These are phyloP conservation scores for Episyrphus balteatus DNA, from an alignment of 1,140 invertebrate species.

Conservation along the genomic window DNA sequence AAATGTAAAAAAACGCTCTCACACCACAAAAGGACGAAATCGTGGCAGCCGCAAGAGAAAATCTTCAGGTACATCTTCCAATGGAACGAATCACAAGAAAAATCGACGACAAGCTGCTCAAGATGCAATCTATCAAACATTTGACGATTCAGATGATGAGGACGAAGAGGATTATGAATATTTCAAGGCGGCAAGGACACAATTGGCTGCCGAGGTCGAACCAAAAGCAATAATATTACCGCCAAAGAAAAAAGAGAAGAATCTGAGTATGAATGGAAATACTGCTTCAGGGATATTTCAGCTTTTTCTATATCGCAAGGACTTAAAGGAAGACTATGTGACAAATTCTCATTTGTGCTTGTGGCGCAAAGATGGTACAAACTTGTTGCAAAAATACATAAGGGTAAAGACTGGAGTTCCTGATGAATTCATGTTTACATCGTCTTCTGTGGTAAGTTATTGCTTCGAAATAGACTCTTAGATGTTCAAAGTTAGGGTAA, in stretches of 20 bases:
- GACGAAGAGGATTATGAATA: conserved; percentile 13
- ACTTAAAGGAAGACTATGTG: conserved; percentile 17
- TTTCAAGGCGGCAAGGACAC: not conserved
- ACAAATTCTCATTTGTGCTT: conserved; percentile 27
- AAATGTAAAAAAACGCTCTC: conserved; percentile 15
- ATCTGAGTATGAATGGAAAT: conserved; percentile 5
- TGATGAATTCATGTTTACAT: conserved; percentile 28
- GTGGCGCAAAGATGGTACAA: conserved; percentile 30
- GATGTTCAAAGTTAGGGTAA: too few relatives aligned
- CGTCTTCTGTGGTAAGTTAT: conserved; percentile 29
- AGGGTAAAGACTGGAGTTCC: conserved; percentile 20
- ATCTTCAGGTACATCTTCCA: too few relatives aligned
- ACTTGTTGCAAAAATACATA: conserved; percentile 30
- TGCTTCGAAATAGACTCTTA: not conserved
- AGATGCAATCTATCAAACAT: not conserved
- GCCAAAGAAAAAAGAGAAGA: conserved; percentile 23
- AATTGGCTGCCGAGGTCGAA: not conserved
- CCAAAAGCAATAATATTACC: conserved; percentile 10
- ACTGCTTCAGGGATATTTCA: conserved; percentile 10
- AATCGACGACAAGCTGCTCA: too few relatives aligned
- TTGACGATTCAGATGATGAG: conserved; percentile 14
- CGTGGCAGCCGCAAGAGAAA: too few relatives aligned
- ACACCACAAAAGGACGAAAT: too few relatives aligned
- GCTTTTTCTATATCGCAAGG: conserved; percentile 23
- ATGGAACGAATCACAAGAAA: too few relatives aligned